Evolutionary conservation across 2,888 invertebrate species (phyloP), one percentile per base, ranked within the genome.

Genomic region (Scaptomyza reducta): DNA sequence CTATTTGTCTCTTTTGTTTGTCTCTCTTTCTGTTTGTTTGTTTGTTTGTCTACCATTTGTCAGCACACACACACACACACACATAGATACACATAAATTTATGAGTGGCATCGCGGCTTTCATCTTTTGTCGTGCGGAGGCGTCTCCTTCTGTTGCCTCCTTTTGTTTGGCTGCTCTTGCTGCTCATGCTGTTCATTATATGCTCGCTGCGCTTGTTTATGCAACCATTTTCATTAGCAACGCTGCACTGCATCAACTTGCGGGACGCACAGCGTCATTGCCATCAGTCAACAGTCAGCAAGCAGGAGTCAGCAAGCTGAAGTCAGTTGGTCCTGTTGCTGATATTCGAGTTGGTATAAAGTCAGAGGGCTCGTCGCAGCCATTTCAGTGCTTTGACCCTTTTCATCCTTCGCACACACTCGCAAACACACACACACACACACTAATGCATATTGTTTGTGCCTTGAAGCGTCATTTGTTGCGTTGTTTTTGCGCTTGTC

Each of bases 211-310:
- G 62, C 69, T 80, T 79, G 82, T 71, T 85, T 87, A 82, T 86
- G 86, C 83, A 78, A 63, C 75, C 79, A 85, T 84, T 84, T 84
- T 87, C 83, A 84, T 84, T 84, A 84, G 83, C 74, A 76, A 66
- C 71, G 56, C 41, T n/a, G 35, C 25, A 73, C 51, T 69, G 60
- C 57, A 44, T 31, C 51, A 35, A 25, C 35, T 22, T 42, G 22
- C 42, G 22, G 42, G 35, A n/a, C 42, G 42, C 50, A 71, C 82
- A 71, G 62, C 87, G 80, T 74, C 81, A 86, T 54, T 83, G 84
- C 74, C 80, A 82, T 79, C 79, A 72, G 73, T 77, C 74, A 77
- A 42, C n/a, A 53, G 61, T 51, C 46, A 13, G 22, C 53, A n/a
- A n/a, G n/a, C n/a, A n/a, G n/a, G n/a, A 47, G 11, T 31, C 25